Evolutionary conservation across 2,797 vertebrate species (phyloP), one percentile per base, ranked within the genome.

Genomic region (Leptatherina wallacei): DNA sequence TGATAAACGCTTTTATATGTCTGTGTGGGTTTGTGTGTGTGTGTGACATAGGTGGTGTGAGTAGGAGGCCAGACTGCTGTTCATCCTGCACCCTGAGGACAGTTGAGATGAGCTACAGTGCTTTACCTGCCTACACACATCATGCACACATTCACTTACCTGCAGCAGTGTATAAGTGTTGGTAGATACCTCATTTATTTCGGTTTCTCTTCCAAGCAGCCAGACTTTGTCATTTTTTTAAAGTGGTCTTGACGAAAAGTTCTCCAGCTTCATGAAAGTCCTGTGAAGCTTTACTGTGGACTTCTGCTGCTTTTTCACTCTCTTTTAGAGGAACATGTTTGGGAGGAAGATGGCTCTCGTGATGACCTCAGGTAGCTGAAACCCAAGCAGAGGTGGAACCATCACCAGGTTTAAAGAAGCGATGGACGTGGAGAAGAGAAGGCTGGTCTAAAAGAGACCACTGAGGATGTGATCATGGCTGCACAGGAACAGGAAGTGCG

Each of bases 1-100:
- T 38, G 36, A 12, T 38, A 38, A 38, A 14, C 1, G 33, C 33
- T 35, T 35, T 35, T 35, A 6, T 35, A 35, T 9, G 33, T 35
- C 5, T 35, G 33, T 68, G 47, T 10, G 44, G 44, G 36, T 35
- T 13, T 54, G 47, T 44, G 49, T 42, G 20, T 55, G 38, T 61
- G 36, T 60, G 57, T 68, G 24, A 36, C 6, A 51, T 59, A 14
- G 59, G 42, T 1, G 4, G 52, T 63, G 55, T 54, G 60, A 61
- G 78, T 78, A 61, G 72, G 84, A 2, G 59, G 75, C 14, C 33
- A 75, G 69, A 80, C 74, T 70, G 58, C 65, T 76, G 80, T 65
- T 55, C 7, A 4, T 62, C 35, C 38, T 65, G 38, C 71, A 62
- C 55, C 81, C 72, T 49, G 63, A 12, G 42, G 72, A 69, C 66